Base-by-base conservation (phyloP, 2,888 invertebrate genomes). In the Drosophila peninsularis region DNA sequence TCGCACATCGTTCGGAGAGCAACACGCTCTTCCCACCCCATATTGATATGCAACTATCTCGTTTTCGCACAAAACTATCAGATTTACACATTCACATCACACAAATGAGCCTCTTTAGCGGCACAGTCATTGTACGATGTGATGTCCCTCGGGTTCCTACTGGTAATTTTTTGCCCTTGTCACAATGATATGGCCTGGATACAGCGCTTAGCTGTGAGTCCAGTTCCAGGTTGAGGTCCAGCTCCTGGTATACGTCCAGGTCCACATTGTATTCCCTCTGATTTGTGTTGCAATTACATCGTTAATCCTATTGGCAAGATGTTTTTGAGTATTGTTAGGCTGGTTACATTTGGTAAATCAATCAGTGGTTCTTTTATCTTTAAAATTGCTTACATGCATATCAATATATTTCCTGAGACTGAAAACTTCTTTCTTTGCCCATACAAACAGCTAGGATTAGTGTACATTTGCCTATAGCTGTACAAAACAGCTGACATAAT, bases 221-320 rank as follows among this genome's bases (percentile, higher is more conserved):
- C 37, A 24, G 60, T 49, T 19, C 19, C 17, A 19, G 41, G 41
- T 19, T 17, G 5, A 10, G 10, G 19, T 37, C 6, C n/a, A 14
- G n/a, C 6, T 34, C 34, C 34, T 13, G 34, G 11, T 13, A 2
- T 13, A 13, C 34, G 13, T 13, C 57, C 39, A 24, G 56, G 13
- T 39, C 47, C 61, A 58, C 49, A 66, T 76, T 75, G 70, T 70
- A 73, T 62, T 62, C 52, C 60, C 65, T 67, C 50, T 71, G 75
- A 86, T 80, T 83, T 75, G 75, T 79, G 84, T 69, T 68, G 79
- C 71, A 86, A 83, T 88, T 88, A 88, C 81, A 88, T 80, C 88
- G 72, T 70, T 88, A 88, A 86, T 86, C 80, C 86, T 71, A 77
- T 78, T 78, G 32, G 72, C 55, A 68, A 70, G 64, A 78, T 75